A percentile compares a stretch with the other conserved stretches of the same genome.
These are phyloP conservation scores for Antennarius striatus DNA, from an alignment of 2,113 vertebrate species.

Conservation along the genomic window DNA sequence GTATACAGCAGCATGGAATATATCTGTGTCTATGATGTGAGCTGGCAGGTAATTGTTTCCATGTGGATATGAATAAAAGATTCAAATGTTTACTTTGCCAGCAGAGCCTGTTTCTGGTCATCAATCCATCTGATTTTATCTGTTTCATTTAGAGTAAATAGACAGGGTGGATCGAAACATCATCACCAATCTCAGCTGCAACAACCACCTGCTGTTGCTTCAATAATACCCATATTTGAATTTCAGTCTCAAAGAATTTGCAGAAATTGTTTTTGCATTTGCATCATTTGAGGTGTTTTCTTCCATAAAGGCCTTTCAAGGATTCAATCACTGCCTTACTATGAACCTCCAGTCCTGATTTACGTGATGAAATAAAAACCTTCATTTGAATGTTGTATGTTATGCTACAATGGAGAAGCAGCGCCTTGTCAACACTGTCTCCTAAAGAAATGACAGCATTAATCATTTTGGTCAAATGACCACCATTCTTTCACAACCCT, in stretches of 20 bases:
- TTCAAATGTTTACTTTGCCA: conserved; percentile 20
- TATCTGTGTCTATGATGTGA: neutral
- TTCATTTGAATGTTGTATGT: conserved; percentile 7
- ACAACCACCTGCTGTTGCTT: conserved; percentile 2
- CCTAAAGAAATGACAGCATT: neutral
- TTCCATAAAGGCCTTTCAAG: conserved; percentile 1
- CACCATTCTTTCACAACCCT: neutral
- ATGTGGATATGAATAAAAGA: conserved; percentile 32
- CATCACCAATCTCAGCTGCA: conserved; percentile 20
- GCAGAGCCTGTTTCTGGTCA: conserved; percentile 7
- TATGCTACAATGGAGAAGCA: neutral
- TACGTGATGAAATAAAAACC: conserved; percentile 7
- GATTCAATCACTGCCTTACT: neutral
- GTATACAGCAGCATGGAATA: conserved; percentile 31
- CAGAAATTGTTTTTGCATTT: conserved; percentile 5
- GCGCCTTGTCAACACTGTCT: neutral
- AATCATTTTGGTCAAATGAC: neutral
- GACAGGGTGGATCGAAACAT: conserved; percentile 15
- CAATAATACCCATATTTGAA: conserved; percentile 20
- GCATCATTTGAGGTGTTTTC: conserved; percentile 12
- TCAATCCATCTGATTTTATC: conserved; percentile 21
- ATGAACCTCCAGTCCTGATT: conserved; percentile 1
- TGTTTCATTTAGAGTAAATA: conserved; percentile 1
- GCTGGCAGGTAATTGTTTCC: conserved; percentile 22
- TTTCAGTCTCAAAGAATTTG: conserved; percentile 19